These are phyloP conservation scores for Aphodius sticticus DNA, from an alignment of 2,888 invertebrate genomes.

Conservation along the genomic window DNA sequence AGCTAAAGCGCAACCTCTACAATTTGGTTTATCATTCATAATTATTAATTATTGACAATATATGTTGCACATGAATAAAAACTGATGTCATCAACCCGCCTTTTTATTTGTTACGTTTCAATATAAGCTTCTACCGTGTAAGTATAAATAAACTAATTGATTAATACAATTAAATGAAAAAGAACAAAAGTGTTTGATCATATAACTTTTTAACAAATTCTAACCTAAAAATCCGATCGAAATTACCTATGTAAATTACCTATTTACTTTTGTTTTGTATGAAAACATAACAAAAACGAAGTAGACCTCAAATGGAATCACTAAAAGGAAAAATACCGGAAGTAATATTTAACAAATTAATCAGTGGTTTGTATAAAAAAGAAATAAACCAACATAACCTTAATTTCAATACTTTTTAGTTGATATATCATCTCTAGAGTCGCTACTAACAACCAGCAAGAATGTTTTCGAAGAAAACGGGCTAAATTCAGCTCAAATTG, in stretches of 20 bases:
- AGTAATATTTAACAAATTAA: constrained; percentile 17
- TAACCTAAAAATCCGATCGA: not conserved
- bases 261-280: not conserved
- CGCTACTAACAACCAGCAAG: not conserved
- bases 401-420: constrained; percentile 7
- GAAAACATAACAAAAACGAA: not conserved
- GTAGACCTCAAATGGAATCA: not conserved
- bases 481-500: constrained; percentile 56
- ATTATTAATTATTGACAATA: constrained; percentile 28
- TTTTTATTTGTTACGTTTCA: constrained; percentile 15
- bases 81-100: constrained; percentile 23
- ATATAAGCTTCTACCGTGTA: not conserved
- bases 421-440: constrained; percentile 8
- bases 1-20: not conserved
- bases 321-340: constrained; percentile 11
- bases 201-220: not conserved
- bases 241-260: not conserved
- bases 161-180: constrained; percentile 6
- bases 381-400: not conserved
- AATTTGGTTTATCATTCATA: constrained; percentile 23
- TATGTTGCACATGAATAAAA: constrained; percentile 30
- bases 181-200: not conserved
- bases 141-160: not conserved
- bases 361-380: not conserved
- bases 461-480: constrained; percentile 11